Evolutionary conservation across 2,888 invertebrate species (phyloP).

Genomic region (Mystacides longicornis): DNA sequence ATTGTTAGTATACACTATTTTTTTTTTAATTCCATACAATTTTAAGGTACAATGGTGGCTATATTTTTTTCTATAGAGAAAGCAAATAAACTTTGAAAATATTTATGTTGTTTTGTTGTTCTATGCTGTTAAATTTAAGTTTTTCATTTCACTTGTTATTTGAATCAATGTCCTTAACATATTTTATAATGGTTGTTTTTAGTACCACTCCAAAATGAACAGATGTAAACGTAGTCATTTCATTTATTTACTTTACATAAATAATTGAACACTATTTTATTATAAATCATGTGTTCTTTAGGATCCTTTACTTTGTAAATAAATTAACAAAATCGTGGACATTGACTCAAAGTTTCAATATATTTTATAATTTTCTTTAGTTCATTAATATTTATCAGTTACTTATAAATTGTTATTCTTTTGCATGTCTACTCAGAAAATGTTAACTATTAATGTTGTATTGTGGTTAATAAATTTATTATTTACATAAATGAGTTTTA

Average conservation of each 20-base stretch:
- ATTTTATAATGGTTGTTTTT: neutral
- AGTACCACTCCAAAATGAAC: no score
- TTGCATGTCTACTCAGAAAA: constrained; percentile 7
- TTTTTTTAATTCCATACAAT: neutral
- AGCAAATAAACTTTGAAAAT: neutral
- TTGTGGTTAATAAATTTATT: constrained; percentile 19
- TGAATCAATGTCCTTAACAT: neutral
- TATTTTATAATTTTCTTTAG: neutral
- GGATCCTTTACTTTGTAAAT: no score
- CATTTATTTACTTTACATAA: no score
- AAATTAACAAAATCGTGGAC: no score
- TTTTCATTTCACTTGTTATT: neutral
- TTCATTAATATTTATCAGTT: neutral
- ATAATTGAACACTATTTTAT: no score
- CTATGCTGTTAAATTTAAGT: neutral
- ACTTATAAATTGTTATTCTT: neutral
- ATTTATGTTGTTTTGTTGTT: neutral
- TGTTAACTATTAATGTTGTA: constrained; percentile 16
- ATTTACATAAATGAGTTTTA: constrained; percentile 5
- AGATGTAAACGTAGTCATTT: no score
- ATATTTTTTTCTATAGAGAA: neutral
- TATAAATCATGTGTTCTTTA: no score
- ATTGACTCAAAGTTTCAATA: neutral
- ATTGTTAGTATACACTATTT: neutral
- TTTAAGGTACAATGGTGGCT: neutral